Conservation (phyloP, 2,888 invertebrate genomes). For the Microctonus hyperodae region DNA sequence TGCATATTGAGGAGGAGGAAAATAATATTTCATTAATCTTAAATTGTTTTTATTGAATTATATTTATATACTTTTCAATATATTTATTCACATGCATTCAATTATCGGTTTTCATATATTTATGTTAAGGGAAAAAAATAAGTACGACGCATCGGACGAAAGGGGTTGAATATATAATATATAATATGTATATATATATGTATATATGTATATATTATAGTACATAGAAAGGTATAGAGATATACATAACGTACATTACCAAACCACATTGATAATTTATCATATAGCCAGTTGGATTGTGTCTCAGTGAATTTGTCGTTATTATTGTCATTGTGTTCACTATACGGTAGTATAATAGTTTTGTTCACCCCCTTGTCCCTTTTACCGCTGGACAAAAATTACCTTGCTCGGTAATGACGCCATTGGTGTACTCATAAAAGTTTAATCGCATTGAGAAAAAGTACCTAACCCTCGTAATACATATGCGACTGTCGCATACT, state of each 20-base stretch:
- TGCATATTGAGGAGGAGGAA: too few species aligned
- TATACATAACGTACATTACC: not conserved
- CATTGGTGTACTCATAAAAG: constrained; percentile 37
- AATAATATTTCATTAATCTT: too few species aligned
- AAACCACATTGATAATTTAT: constrained; percentile 2
- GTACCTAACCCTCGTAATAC: constrained; percentile 25
- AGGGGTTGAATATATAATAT: not conserved
- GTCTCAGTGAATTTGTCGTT: constrained; percentile 12
- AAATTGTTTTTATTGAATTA: too few species aligned
- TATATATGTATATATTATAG: not conserved
- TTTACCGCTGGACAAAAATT: constrained; percentile 16
- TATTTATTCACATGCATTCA: not conserved
- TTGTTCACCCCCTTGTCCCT: not conserved
- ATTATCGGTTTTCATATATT: not conserved
- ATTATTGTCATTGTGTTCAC: constrained; percentile 1
- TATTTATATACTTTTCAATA: too few species aligned
- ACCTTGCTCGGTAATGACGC: constrained; percentile 17
- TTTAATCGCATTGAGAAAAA: constrained; percentile 35
- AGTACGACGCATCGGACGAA: not conserved
- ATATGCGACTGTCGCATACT: constrained; percentile 15
- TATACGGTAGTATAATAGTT: not conserved
- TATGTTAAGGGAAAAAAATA: not conserved
- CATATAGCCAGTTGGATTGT: not conserved
- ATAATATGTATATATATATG: not conserved
- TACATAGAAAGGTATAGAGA: not conserved